These are phyloP conservation scores for Zootermopsis nevadensis DNA, from an alignment of 2,888 invertebrate species.

Conservation along the genomic window DNA sequence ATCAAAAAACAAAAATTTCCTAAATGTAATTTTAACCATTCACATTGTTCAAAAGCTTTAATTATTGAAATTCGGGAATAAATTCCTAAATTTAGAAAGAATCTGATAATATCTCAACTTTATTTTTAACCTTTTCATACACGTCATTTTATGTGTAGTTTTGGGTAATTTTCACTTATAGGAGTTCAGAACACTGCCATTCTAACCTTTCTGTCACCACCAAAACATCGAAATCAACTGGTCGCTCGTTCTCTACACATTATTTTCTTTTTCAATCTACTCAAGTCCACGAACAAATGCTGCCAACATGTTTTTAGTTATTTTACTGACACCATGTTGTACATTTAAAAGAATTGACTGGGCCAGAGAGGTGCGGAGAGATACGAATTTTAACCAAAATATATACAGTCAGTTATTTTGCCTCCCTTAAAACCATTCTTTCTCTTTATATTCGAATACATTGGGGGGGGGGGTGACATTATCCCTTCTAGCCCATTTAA, in stretches of 20 bases:
- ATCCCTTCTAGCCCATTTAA: constrained; percentile 48
- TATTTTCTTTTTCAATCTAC: background rate
- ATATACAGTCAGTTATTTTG: constrained; percentile 28
- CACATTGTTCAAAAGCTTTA: too few relatives aligned
- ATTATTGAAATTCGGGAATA: too few relatives aligned
- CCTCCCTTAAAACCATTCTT: constrained; percentile 14
- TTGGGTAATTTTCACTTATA: background rate
- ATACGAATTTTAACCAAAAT: constrained; percentile 36
- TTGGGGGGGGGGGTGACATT: constrained; percentile 37
- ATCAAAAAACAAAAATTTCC: too few relatives aligned
- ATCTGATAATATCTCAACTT: too few relatives aligned
- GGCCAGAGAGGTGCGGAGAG: background rate
- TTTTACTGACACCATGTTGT: constrained; percentile 13
- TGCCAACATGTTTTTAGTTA: constrained; percentile 28
- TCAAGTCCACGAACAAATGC: background rate
- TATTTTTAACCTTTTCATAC: background rate
- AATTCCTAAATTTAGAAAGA: too few relatives aligned
- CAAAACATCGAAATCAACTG: constrained; percentile 7
- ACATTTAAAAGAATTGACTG: constrained; percentile 16
- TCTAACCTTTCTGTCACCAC: background rate
- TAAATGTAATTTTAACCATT: too few relatives aligned
- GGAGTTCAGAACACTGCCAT: background rate
- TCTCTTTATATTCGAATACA: constrained; percentile 33
- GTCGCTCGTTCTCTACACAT: background rate
- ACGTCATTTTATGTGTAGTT: background rate